These are phyloP conservation scores for Venusia cambrica DNA, from an alignment of 2,888 invertebrate species.

Conservation along the genomic window DNA sequence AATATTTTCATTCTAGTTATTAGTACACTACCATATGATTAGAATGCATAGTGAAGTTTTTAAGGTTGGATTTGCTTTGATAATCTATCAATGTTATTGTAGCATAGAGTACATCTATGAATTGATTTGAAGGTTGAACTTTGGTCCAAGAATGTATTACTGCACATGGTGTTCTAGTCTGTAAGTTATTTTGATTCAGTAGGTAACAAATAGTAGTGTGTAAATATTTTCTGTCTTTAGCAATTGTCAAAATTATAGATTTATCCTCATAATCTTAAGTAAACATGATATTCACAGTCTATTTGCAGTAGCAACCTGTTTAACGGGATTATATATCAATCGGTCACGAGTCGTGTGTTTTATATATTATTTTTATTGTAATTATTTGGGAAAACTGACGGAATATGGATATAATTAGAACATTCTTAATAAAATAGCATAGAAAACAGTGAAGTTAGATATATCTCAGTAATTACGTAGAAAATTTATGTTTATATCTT, in stretches of 20 bases:
- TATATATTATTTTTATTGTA: too few species aligned
- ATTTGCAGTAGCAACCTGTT: too few species aligned
- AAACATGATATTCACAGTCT: too few species aligned
- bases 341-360: too few species aligned
- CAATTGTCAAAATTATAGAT: slow-evolving; percentile 5
- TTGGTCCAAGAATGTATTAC: slow-evolving; percentile 78
- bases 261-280: too few species aligned
- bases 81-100: slow-evolving; percentile 32
- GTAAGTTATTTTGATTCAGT: slow-evolving; percentile 38
- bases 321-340: too few species aligned
- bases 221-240: slow-evolving; percentile 21
- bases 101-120: slow-evolving; percentile 43
- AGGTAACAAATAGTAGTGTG: slow-evolving; percentile 21
- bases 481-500: too few species aligned
- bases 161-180: slow-evolving; percentile 71
- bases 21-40: slow-evolving; percentile 43
- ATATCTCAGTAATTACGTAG: too few species aligned
- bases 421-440: too few species aligned
- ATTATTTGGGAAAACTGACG: too few species aligned
- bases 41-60: slow-evolving; percentile 31
- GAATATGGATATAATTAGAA: too few species aligned
- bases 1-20: slow-evolving; percentile 41
- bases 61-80: slow-evolving; percentile 34
- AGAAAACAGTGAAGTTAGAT: too few species aligned
- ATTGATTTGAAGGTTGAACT: slow-evolving; percentile 76